Evolutionary conservation across 2,113 vertebrate species (phyloP).

Genomic region (Calypte anna): DNA sequence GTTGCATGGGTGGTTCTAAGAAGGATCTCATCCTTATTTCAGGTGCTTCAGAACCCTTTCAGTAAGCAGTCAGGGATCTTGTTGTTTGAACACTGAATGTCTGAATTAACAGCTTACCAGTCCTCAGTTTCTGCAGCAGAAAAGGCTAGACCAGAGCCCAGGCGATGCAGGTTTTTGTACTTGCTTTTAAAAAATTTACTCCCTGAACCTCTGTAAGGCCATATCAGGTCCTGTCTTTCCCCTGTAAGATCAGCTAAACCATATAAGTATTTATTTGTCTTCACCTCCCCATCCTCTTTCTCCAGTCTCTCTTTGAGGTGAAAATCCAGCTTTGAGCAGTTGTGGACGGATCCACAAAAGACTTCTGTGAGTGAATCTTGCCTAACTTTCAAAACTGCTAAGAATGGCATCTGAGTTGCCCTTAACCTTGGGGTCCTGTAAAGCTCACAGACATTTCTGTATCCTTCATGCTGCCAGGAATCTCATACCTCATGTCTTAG

Average conservation of each 20-base stretch:
- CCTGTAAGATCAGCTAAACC: not conserved
- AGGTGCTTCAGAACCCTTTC: not conserved
- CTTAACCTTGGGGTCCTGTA: not conserved
- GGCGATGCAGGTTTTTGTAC: not conserved
- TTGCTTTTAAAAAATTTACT: constrained; percentile 10
- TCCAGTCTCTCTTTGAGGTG: accelerated
- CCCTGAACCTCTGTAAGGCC: not conserved
- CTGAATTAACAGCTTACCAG: constrained; percentile 17
- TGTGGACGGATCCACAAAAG: not conserved
- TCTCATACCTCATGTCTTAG: not conserved
- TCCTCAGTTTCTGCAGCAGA: not conserved
- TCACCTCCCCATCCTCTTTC: not conserved
- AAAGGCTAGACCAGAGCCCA: not conserved
- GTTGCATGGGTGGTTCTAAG: not conserved
- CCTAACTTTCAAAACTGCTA: not conserved
- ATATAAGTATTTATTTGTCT: not conserved
- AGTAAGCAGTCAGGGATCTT: not conserved
- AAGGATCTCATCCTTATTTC: not conserved
- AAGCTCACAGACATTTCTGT: not conserved
- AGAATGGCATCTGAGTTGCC: not conserved
- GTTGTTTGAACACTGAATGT: not conserved
- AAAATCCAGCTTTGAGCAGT: not conserved
- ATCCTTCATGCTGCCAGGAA: not conserved
- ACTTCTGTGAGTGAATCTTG: not conserved
- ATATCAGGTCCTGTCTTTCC: not conserved